Evolutionary conservation across 1,140 invertebrate species (phyloP), one percentile per base, ranked within the genome.

Genomic region (Ptiloglossa arizonensis): DNA sequence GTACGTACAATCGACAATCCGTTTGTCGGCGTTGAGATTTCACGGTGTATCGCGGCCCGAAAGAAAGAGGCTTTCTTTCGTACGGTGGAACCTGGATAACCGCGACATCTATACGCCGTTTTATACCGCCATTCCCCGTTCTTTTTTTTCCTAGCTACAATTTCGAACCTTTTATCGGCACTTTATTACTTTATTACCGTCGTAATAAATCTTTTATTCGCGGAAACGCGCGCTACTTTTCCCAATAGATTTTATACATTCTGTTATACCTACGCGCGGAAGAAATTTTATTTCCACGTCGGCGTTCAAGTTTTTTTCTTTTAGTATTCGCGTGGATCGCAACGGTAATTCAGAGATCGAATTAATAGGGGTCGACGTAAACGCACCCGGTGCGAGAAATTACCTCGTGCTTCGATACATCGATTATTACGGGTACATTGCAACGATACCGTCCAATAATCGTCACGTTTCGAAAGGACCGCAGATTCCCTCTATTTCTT

Each of bases 151-250:
- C 19, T 9, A 13, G 41, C 5, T 0, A 11, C 1, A 22, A 48
- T 44, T 24, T 48, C 54, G 46, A 67, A 59, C 67, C 29, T 32
- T 29, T 22, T 35, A n/a, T 32, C 9, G 52, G 38, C 29, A 52
- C 48, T 46, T 73, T 63, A 60, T 79, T 35, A 17, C 48, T 52
- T 73, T 56, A 60, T 79, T 35, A 17, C n/a, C 24, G 57, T 44
- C 50, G n/a, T 52, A n/a, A n/a, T 73, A 44, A 24, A 59, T 46
- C 57, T 48, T 60, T 66, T 41, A n/a, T 24, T 22, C n/a, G n/a
- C n/a, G 48, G 48, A 52, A 22, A 52, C 48, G 48, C n/a, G 48
- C n/a, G 48, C n/a, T n/a, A 6, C 19, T 52, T 6, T n/a, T 8
- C 6, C 19, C n/a, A 52, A 52, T 52, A 52, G 8, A 22, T 52